phyloP scores from a whole-genome alignment of 2,888 invertebrate species.

The Ferrisia virgata region DNA sequence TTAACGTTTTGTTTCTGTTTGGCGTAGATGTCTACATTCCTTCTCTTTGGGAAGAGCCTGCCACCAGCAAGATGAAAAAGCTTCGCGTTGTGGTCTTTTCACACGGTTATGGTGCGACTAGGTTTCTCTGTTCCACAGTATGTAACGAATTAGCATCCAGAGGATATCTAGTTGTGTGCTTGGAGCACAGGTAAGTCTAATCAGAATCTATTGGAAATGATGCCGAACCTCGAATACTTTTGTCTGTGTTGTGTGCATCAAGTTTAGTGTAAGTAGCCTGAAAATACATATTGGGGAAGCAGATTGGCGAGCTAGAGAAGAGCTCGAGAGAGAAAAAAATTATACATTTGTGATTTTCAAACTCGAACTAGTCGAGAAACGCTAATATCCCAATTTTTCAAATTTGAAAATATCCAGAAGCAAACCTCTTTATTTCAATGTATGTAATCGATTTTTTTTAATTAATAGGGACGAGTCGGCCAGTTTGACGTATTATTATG shows the following conservation, averaged over 20 bases:
- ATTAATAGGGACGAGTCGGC: constrained; percentile 52
- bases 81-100: constrained; percentile 62
- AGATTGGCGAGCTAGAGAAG: no score
- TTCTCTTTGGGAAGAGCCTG: constrained; percentile 55
- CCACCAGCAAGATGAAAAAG: constrained; percentile 40
- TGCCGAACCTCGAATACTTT: no score
- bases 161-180: constrained; percentile 64
- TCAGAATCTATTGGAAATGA: no score
- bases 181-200: constrained; percentile 61
- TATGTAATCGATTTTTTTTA: not conserved
- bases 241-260: not conserved
- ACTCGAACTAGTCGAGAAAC: no score
- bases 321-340: no score
- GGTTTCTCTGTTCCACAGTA: constrained; percentile 62
- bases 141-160: constrained; percentile 64
- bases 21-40: constrained; percentile 56
- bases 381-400: no score
- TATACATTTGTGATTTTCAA: no score
- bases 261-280: no score
- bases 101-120: constrained; percentile 63
- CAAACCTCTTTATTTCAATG: not conserved
- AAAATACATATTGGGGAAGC: no score
- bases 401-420: no score
- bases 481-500: constrained; percentile 56
- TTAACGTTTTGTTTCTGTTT: not conserved